These are phyloP conservation scores for Xestia c-nigrum DNA, from an alignment of 2,888 invertebrate species.

Conservation along the genomic window DNA sequence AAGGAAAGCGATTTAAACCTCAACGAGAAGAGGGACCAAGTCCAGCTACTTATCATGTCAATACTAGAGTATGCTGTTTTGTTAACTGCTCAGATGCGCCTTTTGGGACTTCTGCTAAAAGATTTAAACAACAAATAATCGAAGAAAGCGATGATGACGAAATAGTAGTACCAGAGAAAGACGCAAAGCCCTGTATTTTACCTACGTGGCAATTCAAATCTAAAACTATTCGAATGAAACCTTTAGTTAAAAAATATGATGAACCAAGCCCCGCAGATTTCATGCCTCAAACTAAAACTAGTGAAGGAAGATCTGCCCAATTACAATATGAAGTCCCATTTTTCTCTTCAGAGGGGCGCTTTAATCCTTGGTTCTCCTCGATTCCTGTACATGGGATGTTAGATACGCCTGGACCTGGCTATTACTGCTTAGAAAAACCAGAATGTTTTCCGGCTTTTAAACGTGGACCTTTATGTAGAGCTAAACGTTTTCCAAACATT, in stretches of 20 bases:
- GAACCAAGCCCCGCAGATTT: conserved; percentile 78
- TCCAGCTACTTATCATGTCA: conserved; percentile 77
- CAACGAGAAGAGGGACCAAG: conserved; percentile 76
- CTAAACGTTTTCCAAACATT: conserved; percentile 72
- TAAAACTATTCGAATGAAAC: conserved; percentile 78
- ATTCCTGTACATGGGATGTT: conserved; percentile 74
- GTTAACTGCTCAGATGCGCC: conserved; percentile 74
- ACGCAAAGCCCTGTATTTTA: conserved; percentile 59
- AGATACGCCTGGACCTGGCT: conserved; percentile 80
- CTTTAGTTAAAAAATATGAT: conserved; percentile 70
- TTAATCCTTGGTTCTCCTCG: conserved; percentile 82
- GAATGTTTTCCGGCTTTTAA: conserved; percentile 77
- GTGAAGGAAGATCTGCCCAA: conserved; percentile 59
- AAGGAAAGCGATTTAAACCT: conserved; percentile 77
- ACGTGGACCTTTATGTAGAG: conserved; percentile 77
- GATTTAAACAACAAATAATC: conserved; percentile 74
- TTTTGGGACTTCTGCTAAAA: conserved; percentile 76
- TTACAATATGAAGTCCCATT: conserved; percentile 80
- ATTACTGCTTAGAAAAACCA: conserved; percentile 74
- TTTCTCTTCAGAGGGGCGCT: conserved; percentile 79
- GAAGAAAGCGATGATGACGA: conserved; percentile 67
- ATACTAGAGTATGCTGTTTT: conserved; percentile 67
- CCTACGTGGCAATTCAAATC: conserved; percentile 83
- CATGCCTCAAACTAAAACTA: conserved; percentile 58
- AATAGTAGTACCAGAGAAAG: conserved; percentile 33